These are phyloP conservation scores for Cephus rjabovi DNA, from an alignment of 2,888 invertebrate species.

Conservation along the genomic window DNA sequence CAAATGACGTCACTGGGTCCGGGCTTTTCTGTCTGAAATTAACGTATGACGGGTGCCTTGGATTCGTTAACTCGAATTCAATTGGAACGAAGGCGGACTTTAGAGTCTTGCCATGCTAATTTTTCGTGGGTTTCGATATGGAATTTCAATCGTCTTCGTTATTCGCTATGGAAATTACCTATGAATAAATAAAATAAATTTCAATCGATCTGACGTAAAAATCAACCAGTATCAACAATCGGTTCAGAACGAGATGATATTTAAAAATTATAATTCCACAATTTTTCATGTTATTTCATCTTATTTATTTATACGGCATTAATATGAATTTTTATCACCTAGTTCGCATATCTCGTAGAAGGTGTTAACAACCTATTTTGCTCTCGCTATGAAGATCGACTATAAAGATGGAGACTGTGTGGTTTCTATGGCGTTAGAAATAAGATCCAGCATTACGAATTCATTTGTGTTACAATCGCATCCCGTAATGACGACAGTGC, in stretches of 20 bases:
- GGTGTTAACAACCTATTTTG: not conserved
- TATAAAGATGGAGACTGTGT: not conserved
- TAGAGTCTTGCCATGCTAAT: not conserved
- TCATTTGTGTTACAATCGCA: not conserved
- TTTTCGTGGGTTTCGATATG: not conserved
- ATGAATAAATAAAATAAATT: not conserved
- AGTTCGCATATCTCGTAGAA: not conserved
- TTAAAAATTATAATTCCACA: not conserved
- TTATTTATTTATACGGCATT: not conserved
- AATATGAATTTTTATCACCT: not conserved
- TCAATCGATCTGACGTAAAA: not conserved
- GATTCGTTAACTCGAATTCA: not conserved
- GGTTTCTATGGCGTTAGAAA: not conserved
- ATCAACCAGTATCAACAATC: not conserved
- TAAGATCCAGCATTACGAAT: not conserved
- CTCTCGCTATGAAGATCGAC: not conserved
- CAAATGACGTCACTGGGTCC: slow-evolving; percentile 50
- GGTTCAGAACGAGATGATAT: not conserved
- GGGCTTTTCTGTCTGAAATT: slow-evolving; percentile 49
- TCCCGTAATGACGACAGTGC: not conserved
- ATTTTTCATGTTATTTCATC: not conserved
- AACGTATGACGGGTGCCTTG: slow-evolving; percentile 24
- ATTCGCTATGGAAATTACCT: not conserved
- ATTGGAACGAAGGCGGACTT: not conserved
- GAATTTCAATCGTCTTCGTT: not conserved